A percentile compares a stretch with the other conserved stretches of the same genome.
Conservation (phyloP, 2,888 invertebrate genomes). For the Drosophila prostipennis region DNA sequence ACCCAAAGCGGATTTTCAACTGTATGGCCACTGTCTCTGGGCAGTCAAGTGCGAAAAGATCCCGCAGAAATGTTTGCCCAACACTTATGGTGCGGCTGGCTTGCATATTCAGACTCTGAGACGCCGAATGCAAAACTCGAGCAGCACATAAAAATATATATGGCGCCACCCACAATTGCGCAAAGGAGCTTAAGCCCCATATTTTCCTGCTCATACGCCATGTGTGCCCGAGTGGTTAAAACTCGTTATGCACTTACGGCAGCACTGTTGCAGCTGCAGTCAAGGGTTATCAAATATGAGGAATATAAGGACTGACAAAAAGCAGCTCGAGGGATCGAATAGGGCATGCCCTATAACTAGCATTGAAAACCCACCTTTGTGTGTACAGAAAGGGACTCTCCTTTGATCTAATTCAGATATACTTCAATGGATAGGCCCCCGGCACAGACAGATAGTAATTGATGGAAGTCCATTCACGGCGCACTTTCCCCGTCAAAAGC, state of each 20-base stretch:
- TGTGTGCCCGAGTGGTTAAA: constrained; percentile 14
- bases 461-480: constrained; percentile 3
- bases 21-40: constrained; percentile 15
- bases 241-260: constrained; percentile 26
- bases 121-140: constrained; percentile 41
- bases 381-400: neutral
- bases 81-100: constrained; percentile 30
- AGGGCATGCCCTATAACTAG: neutral
- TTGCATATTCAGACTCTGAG: constrained; percentile 44
- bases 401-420: constrained; percentile 20
- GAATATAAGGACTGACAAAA: neutral
- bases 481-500: constrained; percentile 4
- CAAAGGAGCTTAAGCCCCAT: constrained; percentile 24
- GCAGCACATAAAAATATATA: constrained; percentile 11
- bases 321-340: neutral
- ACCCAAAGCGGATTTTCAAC: neutral
- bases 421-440: neutral
- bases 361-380: neutral
- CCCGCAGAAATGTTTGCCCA: constrained; percentile 33
- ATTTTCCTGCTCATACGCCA: constrained; percentile 59
- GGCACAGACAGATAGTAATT: constrained; percentile 4
- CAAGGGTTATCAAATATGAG: constrained; percentile 5
- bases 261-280: constrained; percentile 13
- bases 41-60: constrained; percentile 49
- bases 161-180: constrained; percentile 13